These are phyloP conservation scores for Sinocyclocheilus grahami DNA, from an alignment of 2,113 vertebrate species.

Conservation along the genomic window DNA sequence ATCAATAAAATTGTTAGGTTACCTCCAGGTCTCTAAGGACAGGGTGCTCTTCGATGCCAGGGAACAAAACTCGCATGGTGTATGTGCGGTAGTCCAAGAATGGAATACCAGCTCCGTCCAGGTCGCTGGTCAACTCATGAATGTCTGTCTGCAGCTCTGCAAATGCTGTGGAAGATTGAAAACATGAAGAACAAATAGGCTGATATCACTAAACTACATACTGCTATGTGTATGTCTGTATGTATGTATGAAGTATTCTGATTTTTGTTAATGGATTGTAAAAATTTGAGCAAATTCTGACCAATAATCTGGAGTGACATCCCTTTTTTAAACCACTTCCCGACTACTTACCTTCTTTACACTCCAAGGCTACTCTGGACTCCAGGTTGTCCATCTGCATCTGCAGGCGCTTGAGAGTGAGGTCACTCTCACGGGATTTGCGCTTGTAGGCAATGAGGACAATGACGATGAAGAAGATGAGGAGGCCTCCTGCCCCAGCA, in stretches of 20 bases:
- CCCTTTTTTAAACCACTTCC: not conserved
- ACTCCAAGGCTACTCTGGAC: slow-evolving; percentile 96
- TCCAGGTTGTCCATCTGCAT: slow-evolving; percentile 99
- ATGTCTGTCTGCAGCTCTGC: slow-evolving; percentile 98
- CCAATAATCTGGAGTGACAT: not conserved
- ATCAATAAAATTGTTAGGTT: slow-evolving; percentile 34
- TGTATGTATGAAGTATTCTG: not conserved
- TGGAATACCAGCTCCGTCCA: slow-evolving; percentile 94
- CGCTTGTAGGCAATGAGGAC: slow-evolving; percentile 98
- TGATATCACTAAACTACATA: too few relatives aligned
- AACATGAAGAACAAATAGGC: not conserved
- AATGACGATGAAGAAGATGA: slow-evolving; percentile 95
- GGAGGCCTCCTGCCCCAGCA: slow-evolving; percentile 87
- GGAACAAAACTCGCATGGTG: slow-evolving; percentile 97
- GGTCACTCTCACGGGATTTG: slow-evolving; percentile 95
- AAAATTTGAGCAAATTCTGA: not conserved
- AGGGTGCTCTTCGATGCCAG: slow-evolving; percentile 96
- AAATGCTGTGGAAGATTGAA: slow-evolving; percentile 79
- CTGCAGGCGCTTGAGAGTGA: slow-evolving; percentile 94
- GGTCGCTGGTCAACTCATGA: slow-evolving; percentile 93
- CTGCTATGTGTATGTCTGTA: too few relatives aligned
- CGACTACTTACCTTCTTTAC: slow-evolving; percentile 88
- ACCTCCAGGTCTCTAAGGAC: slow-evolving; percentile 96
- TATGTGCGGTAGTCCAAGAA: slow-evolving; percentile 96
- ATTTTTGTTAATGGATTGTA: not conserved